Conservation (phyloP, 2,113 vertebrate species). For the Nothoprocta perdicaria region DNA sequence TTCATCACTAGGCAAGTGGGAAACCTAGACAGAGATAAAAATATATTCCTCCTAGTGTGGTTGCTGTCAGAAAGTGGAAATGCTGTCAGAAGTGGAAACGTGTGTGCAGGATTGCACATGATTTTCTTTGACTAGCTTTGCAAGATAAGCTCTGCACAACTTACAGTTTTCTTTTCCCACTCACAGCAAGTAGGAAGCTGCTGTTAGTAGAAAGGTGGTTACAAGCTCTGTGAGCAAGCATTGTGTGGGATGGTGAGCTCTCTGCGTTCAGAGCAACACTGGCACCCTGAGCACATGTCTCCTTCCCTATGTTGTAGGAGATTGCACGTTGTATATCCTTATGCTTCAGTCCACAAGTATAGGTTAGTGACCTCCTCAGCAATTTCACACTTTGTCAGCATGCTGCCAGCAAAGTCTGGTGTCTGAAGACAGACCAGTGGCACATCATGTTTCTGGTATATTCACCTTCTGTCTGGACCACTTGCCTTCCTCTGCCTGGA, state of each 20-base stretch:
- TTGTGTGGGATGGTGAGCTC: not conserved
- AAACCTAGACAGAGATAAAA: not conserved
- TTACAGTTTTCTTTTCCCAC: not conserved
- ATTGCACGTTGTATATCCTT: not conserved
- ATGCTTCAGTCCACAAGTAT: not conserved
- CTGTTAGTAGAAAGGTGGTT: not conserved
- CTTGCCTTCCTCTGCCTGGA: not conserved
- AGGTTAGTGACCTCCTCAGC: not conserved
- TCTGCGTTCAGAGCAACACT: not conserved
- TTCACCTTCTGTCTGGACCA: not conserved
- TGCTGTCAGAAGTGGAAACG: not conserved
- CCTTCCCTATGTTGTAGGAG: not conserved
- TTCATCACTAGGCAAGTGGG: not conserved
- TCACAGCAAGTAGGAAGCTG: not conserved
- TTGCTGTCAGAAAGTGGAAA: not conserved
- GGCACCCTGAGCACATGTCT: not conserved
- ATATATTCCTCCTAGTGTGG: not conserved
- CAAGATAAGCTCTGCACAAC: not conserved
- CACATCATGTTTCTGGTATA: not conserved
- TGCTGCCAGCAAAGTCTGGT: not conserved
- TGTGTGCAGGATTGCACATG: not conserved
- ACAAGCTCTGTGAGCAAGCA: rapidly evolving
- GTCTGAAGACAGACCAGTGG: not conserved
- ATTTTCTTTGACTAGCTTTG: not conserved
- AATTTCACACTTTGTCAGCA: not conserved